Evolutionary conservation across 2,113 vertebrate genomes (phyloP).

Genomic region (Cavia aperea): DNA sequence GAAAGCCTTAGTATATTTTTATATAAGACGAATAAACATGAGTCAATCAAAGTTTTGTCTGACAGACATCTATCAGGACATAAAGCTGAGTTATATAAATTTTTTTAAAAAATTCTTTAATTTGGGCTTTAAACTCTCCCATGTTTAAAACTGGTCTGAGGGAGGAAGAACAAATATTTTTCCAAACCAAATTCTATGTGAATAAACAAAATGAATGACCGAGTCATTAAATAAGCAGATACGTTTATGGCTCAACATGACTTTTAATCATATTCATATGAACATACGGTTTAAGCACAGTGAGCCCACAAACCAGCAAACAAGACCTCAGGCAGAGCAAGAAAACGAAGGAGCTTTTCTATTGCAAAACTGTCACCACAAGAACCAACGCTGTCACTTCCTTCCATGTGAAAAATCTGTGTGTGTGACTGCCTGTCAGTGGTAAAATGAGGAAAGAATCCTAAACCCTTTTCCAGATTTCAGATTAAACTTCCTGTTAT

Average conservation of each 20-base stretch:
- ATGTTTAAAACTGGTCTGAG: not conserved
- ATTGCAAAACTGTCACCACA: not conserved
- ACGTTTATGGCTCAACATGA: not conserved
- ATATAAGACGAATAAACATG: not conserved
- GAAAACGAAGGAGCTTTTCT: slow-evolving; percentile 11
- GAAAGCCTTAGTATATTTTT: not conserved
- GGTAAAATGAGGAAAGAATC: not conserved
- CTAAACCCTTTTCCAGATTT: slow-evolving; percentile 12
- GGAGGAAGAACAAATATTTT: not conserved
- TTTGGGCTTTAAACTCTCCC: slow-evolving; percentile 31
- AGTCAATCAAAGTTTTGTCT: not conserved
- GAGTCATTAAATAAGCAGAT: not conserved
- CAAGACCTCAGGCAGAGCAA: slow-evolving; percentile 36
- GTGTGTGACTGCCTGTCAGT: not conserved
- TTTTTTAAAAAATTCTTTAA: slow-evolving; percentile 15
- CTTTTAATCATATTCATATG: slow-evolving; percentile 22
- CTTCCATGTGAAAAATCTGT: not conserved
- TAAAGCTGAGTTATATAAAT: not conserved
- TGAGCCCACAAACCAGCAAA: slow-evolving; percentile 39
- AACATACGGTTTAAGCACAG: slow-evolving; percentile 44
- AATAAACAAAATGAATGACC: not conserved
- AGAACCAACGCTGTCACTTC: not conserved
- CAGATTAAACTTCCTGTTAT: slow-evolving; percentile 47
- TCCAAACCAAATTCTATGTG: slow-evolving; percentile 22
- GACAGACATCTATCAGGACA: not conserved